Evolutionary conservation across 2,888 invertebrate genomes (phyloP).

Genomic region (Cantharis lateralis): DNA sequence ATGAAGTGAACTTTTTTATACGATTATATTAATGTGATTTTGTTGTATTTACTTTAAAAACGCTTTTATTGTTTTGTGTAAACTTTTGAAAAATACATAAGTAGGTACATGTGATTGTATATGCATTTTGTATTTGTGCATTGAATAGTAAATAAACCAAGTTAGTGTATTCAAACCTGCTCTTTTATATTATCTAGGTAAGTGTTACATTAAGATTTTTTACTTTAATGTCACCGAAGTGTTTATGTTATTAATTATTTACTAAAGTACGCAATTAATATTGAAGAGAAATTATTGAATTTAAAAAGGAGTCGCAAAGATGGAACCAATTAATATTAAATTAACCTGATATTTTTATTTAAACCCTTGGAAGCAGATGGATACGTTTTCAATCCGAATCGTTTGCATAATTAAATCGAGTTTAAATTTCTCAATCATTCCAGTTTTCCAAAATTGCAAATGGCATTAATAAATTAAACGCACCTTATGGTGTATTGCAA

Average conservation of each 20-base stretch:
- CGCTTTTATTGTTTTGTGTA: background rate
- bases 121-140: background rate
- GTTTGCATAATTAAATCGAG: background rate
- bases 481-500: background rate
- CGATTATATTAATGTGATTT: background rate
- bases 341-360: background rate
- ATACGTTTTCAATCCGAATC: background rate
- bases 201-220: slow-evolving; percentile 31
- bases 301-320: background rate
- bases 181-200: slow-evolving; percentile 30
- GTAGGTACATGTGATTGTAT: background rate
- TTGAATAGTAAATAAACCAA: slow-evolving; percentile 8
- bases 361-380: background rate
- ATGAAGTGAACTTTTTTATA: background rate
- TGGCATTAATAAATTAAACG: background rate
- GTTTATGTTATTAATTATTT: background rate
- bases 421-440: background rate
- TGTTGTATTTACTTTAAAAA: background rate
- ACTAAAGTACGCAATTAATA: background rate
- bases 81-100: background rate
- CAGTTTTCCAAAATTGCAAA: background rate
- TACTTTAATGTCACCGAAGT: slow-evolving; percentile 4
- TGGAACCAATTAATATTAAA: background rate
- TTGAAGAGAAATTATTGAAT: background rate
- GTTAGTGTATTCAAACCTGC: background rate